These are phyloP conservation scores for Pteronotus mesoamericanus DNA, from an alignment of 2,797 vertebrate species.

Conservation along the genomic window DNA sequence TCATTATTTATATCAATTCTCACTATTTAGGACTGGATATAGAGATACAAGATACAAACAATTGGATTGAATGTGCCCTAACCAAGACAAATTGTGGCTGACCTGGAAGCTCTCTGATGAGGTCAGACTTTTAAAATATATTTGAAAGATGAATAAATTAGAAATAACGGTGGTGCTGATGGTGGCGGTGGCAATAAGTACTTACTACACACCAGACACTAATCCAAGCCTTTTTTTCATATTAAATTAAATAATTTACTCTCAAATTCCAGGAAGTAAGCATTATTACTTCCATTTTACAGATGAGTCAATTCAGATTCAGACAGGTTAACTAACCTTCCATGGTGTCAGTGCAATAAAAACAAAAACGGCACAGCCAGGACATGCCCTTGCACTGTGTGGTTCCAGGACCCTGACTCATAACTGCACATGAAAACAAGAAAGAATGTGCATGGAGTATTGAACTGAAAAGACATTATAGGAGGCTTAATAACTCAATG, in stretches of 20 bases:
- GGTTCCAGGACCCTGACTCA: background rate
- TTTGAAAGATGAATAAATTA: background rate
- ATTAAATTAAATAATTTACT: slow-evolving; percentile 20
- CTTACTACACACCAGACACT: background rate
- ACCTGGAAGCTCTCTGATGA: slow-evolving; percentile 17
- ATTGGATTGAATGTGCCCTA: background rate
- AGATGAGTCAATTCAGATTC: background rate
- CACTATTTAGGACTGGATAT: background rate
- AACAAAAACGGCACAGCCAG: background rate
- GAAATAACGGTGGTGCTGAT: background rate
- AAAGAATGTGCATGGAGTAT: background rate
- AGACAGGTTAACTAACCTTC: background rate
- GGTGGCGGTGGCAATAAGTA: background rate
- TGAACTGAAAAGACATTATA: background rate
- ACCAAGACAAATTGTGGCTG: background rate
- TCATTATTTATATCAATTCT: background rate
- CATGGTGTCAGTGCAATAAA: background rate
- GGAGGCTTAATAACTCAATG: background rate
- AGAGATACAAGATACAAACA: background rate
- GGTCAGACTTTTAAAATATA: background rate
- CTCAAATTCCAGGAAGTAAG: background rate
- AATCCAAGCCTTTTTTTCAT: background rate
- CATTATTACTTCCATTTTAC: background rate
- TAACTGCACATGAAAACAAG: background rate
- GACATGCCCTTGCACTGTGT: background rate